Conservation (phyloP, 2,113 vertebrate species). For the Mionectes macconnelli region DNA sequence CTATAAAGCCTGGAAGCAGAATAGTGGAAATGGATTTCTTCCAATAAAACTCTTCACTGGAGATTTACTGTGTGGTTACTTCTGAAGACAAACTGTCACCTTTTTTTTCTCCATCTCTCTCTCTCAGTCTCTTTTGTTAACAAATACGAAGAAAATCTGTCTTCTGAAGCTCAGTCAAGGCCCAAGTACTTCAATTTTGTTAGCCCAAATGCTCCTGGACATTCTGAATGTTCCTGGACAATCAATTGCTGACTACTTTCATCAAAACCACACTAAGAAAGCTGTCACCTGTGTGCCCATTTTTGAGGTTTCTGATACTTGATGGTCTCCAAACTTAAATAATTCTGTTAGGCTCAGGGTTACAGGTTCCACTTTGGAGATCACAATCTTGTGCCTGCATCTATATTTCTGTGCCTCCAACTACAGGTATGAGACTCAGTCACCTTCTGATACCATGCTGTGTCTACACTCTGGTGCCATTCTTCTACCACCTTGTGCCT, state of each 20-base stretch:
- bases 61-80: constrained; percentile 13
- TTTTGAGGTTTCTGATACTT: not conserved
- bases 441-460: not conserved
- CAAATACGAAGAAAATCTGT: constrained; percentile 6
- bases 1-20: not conserved
- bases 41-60: not conserved
- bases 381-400: not conserved
- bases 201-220: not conserved
- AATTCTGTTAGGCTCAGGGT: not conserved
- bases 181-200: not conserved
- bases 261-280: not conserved
- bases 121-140: not conserved
- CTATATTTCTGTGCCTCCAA: not conserved
- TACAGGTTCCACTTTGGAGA: not conserved
- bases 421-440: not conserved
- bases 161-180: not conserved
- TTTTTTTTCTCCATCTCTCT: not conserved
- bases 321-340: not conserved
- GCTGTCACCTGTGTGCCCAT: not conserved
- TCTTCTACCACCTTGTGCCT: not conserved
- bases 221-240: not conserved
- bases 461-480: not conserved
- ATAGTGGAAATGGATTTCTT: not conserved
- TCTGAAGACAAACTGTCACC: constrained; percentile 15
- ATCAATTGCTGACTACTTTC: not conserved